Evolutionary conservation across 2,797 vertebrate species (phyloP), one percentile per base, ranked within the genome.

Genomic region (Micropoecilia bifurca): DNA sequence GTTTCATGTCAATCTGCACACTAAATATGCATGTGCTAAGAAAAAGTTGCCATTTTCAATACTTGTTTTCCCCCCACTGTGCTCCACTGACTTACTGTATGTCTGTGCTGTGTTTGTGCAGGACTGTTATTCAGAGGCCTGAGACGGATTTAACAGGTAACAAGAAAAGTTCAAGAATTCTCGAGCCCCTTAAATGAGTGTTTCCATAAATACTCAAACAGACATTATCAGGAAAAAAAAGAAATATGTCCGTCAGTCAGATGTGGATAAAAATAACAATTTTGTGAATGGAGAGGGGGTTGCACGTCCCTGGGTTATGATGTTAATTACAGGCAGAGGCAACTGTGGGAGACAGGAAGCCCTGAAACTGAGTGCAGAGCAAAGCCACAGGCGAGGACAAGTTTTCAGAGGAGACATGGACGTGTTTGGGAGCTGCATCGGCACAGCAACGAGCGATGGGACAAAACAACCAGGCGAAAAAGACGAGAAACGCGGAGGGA

Each of bases 251-350:
- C 73, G 76, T 74, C 30, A 9, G 79, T 79, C 57, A 59, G 57
- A 57, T 66, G 59, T 0, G 3, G 77, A 82, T 82, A 82, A 84
- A 93, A 94, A 92, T 89, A 92, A 41, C 76, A 12, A 4, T 89
- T 94, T 93, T 93, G 87, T 92, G 91, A 94, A 94, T 92, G 85
- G 87, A 90, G 89, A 81, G 81, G 84, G 89, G 82, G 86, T 81
- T 87, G 90, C 78, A 78, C 77, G 89, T 92, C 91, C 82, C 90
- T 94, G 92, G 90, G 90, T 92, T 90, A 75, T 46, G 77, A 79
- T 82, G 83, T 89, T 94, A 95, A 96, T 95, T 95, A 94, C 84
- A 94, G 89, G 69, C 84, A 36, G 41, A 71, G 83, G 82, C 59
- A 28, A 50, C 76, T 81, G 77, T 80, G 89, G 75, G 86, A 87